Evolutionary conservation across 2,888 invertebrate species (phyloP), one percentile per base, ranked within the genome.

Genomic region (Aleiodes leptofemur): DNA sequence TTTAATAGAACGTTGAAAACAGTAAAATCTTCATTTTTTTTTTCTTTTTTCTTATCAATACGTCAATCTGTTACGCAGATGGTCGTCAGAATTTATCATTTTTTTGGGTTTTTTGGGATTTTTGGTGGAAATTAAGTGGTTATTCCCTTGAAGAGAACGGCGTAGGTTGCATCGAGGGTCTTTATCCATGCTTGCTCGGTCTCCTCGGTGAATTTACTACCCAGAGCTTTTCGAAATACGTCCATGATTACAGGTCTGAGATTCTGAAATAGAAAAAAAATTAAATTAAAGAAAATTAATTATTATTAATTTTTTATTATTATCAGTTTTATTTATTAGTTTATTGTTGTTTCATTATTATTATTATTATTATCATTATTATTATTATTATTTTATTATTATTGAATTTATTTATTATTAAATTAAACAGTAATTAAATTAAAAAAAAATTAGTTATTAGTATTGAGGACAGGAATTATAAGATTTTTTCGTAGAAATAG

Each of bases 161-260:
- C 74, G 68, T 78, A 80, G 48, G 79, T 78, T 43, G 75, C 77
- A 53, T 75, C 69, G 16, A 80, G 64, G 5, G 90, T 87, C 81
- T 90, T 90, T 66, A 83, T 86, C 91, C 91, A 91, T 4, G 91
- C 91, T 29, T 86, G 87, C 11, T 85, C 85, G 1, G 87, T 88
- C 77, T 89, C 89, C 68, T 86, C 80, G 0, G 90, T 90, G 76
- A 90, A 89, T 76, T 88, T 88, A 3, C 85, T 80, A 31, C 90
- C 91, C 43, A 92, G 82, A 73, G 85, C 88, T 74, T 89, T 87
- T 14, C 85, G 83, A 23, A 92, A 83, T 57, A 90, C 86, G 4
- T 89, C 88, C 55, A 90, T 68, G n/a, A 91, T 79, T 8, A 89
- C 86, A 51, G 79, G 79, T 78, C 90, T 90, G 76, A 91, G 82